Conservation (phyloP, 2,113 vertebrate genomes). For the Tringa solitaria region DNA sequence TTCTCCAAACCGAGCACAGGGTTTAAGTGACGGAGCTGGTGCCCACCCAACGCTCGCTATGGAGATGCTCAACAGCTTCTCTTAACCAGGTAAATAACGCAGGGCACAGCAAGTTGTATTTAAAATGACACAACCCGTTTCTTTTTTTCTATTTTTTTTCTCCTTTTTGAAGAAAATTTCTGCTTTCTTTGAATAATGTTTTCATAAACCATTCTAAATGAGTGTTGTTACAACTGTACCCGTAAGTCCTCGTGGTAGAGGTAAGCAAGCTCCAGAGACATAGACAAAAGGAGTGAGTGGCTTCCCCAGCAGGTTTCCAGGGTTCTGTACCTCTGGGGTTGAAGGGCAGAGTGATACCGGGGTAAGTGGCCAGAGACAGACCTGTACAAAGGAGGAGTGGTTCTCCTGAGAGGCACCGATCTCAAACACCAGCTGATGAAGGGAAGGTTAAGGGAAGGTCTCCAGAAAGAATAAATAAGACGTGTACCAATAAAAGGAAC, state of each 20-base stretch:
- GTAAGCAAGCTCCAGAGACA: neutral
- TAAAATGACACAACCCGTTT: no score
- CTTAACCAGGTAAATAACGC: neutral
- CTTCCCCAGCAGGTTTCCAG: neutral
- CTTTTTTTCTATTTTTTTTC: neutral
- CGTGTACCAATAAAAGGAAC: neutral
- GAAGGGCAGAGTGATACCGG: fast-evolving
- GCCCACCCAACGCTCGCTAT: neutral
- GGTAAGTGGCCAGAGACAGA: neutral
- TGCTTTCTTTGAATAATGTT: neutral
- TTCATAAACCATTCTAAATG: neutral
- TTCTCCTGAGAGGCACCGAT: neutral
- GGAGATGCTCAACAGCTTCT: neutral
- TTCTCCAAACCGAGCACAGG: fast-evolving
- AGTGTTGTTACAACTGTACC: neutral
- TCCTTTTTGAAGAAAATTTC: neutral
- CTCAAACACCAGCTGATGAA: neutral
- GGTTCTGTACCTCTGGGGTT: neutral
- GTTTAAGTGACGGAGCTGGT: neutral
- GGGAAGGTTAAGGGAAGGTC: neutral
- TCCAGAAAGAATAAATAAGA: neutral
- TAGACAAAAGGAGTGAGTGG: neutral
- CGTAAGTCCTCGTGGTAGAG: fast-evolving
- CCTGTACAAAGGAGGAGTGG: neutral
- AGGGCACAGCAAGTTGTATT: neutral